Evolutionary conservation across 2,797 vertebrate species (phyloP).

Genomic region (Pterois miles): DNA sequence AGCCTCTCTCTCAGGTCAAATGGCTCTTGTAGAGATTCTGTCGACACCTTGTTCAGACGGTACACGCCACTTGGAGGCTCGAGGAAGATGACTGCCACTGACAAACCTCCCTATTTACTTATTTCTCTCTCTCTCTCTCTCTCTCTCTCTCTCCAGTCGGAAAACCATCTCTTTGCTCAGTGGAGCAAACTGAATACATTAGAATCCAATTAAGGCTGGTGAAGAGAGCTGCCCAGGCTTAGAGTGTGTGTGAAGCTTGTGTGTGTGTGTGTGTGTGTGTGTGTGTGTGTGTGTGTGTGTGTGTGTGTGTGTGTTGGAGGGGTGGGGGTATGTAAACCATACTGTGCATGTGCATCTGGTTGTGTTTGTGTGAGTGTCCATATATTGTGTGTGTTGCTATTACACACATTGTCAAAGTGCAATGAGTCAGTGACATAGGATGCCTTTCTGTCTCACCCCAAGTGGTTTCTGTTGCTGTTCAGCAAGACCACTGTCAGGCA

Average conservation of each 20-base stretch:
- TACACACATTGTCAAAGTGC: constrained; percentile 3
- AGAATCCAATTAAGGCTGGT: constrained; percentile 80
- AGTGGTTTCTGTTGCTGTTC: constrained; percentile 34
- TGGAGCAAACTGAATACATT: constrained; percentile 81
- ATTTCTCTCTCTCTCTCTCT: background rate
- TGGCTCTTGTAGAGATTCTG: constrained; percentile 59
- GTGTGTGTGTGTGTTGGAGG: background rate
- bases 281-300: constrained; percentile 19
- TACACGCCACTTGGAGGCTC: constrained; percentile 31
- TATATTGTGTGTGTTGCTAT: background rate
- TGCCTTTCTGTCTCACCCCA: constrained; percentile 8
- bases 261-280: constrained; percentile 8
- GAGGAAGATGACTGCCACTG: constrained; percentile 54
- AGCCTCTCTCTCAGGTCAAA: constrained; percentile 52
- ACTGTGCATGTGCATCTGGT: background rate
- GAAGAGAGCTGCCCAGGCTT: constrained; percentile 63
- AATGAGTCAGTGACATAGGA: constrained; percentile 22
- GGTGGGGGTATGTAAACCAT: too few species aligned
- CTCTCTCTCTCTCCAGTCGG: constrained; percentile 25
- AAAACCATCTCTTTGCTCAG: constrained; percentile 72
- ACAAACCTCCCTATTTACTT: constrained; percentile 56
- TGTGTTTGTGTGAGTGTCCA: background rate
- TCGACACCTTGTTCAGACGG: constrained; percentile 56
- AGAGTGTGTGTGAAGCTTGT: constrained; percentile 25
- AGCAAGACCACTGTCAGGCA: constrained; percentile 34